Base-by-base conservation (phyloP, 1,140 invertebrate species). In the Antheraea mylitta region DNA sequence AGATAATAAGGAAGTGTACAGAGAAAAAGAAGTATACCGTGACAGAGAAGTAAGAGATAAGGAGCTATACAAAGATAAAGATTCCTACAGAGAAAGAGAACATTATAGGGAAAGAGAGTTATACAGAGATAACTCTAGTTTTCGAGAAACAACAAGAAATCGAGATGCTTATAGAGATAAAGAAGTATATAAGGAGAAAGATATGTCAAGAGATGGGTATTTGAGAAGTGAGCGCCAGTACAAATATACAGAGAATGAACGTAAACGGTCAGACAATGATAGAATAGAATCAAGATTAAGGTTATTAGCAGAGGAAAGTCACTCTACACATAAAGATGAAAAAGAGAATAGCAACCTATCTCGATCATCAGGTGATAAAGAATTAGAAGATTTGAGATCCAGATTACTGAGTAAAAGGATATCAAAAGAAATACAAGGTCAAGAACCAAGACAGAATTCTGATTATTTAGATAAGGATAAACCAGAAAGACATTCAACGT, bases 331-430 rank as follows among this genome's bases (percentile, higher is more conserved):
- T 85, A 79, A 93, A 87, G 80, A 93, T 91, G 83, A 94, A 92
- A 92, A 95, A 93, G 87, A 93, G 89, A 89, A 94, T 74, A 86
- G 94, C 75, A 79, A 94, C 81, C 5, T 53, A 53, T 53, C 45
- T 53, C 75, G 93, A 87, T 89, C 87, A 78, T 87, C 93, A 68
- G 93, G 92, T 70, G 93, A 94, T 80, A 93, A 93, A 75, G 94
- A 95, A 69, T 92, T 96, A 65, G 95, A 96, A 82, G 96, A 97
- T 92, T 92, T 97, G 76, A 93, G 96, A 76, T 95, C 95, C 79
- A 93, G 96, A 80, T 92, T 95, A 77, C 78, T 95, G 5, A 95
- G 93, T 77, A 95, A 95, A 88, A 90, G 94, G 42, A 94, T 88
- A 90, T 92, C 85, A 73, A 94, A 92, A 78, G 94, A 93, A 80